Conservation (phyloP, 2,888 invertebrate species). For the Sphinx pinastri region DNA sequence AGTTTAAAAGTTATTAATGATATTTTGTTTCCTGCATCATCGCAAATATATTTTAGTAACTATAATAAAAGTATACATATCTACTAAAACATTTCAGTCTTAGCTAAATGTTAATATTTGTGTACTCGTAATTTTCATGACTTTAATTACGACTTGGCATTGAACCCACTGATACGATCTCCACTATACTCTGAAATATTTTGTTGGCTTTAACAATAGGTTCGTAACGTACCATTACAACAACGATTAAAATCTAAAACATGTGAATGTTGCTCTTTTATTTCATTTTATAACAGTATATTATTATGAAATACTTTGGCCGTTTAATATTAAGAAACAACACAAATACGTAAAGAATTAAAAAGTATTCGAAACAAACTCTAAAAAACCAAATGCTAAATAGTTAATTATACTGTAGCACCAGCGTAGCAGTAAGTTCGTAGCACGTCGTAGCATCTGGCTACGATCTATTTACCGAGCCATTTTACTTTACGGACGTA, state of each 20-base stretch:
- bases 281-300: background rate
- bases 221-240: background rate
- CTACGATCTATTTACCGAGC: conserved; percentile 16
- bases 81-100: too few relatives aligned
- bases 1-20: too few relatives aligned
- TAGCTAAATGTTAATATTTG: background rate
- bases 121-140: background rate
- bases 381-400: conserved; percentile 8
- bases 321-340: background rate
- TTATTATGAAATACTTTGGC: background rate
- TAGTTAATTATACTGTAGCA: conserved; percentile 41
- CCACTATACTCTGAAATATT: background rate
- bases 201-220: background rate
- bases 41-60: too few relatives aligned
- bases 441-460: conserved; percentile 41
- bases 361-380: background rate
- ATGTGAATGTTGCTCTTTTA: background rate
- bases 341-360: background rate
- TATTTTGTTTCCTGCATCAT: too few relatives aligned
- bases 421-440: conserved; percentile 27
- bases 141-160: background rate
- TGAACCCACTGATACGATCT: background rate
- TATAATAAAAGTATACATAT: too few relatives aligned
- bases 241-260: background rate
- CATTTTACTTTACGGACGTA: conserved; percentile 32